These are phyloP conservation scores for Canis aureus DNA, from an alignment of 2,113 vertebrate genomes.

Conservation along the genomic window DNA sequence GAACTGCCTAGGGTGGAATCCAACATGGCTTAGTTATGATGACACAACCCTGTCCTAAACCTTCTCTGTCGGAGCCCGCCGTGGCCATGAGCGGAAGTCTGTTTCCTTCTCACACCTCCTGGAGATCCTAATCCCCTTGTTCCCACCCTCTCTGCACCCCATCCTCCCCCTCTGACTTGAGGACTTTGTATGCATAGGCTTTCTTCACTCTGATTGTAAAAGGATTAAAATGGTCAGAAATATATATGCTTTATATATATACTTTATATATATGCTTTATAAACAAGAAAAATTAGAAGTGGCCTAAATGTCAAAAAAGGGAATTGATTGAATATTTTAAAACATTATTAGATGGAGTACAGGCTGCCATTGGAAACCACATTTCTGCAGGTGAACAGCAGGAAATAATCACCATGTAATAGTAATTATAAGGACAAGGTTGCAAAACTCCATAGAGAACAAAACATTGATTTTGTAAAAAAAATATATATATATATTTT, in stretches of 20 bases:
- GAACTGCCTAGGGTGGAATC: background rate
- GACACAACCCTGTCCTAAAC: fast-evolving
- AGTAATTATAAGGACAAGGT: background rate
- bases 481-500: no score
- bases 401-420: background rate
- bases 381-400: background rate
- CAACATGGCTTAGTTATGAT: fast-evolving
- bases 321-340: background rate
- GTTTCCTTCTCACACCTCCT: background rate
- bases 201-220: background rate
- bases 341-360: background rate
- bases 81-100: fast-evolving
- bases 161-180: background rate
- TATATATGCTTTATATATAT: no score
- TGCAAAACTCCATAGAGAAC: background rate
- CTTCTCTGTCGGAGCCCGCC: fast-evolving
- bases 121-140: fast-evolving
- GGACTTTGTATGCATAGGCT: background rate
- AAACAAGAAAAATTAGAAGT: background rate
- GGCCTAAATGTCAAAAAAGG: background rate
- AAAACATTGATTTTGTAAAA: background rate
- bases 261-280: background rate
- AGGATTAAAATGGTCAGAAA: background rate
- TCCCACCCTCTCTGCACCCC: background rate
- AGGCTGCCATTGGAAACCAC: background rate